Evolutionary conservation across 2,797 vertebrate genomes (phyloP), one percentile per base, ranked within the genome.

Genomic region (Oreochromis grahami): DNA sequence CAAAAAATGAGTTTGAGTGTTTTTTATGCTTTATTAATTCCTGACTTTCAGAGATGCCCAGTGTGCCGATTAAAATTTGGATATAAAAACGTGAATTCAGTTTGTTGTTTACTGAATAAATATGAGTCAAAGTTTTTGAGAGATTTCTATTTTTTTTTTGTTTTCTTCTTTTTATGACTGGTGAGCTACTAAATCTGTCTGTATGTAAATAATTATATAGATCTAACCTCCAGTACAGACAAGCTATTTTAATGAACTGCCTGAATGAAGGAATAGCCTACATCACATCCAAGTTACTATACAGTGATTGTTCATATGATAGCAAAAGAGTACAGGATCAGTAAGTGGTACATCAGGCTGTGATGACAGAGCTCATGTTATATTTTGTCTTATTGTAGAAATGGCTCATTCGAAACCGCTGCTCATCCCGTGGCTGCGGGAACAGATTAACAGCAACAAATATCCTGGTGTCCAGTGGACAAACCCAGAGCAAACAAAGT

Each of bases 391-490:
- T 58, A 3, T 11, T 83, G 21, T 43, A 94, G 90, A 79, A 82
- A 98, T 98, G 98, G 90, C 95, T 81, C 94, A 95, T 51, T 81
- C 91, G 1, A 98, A 96, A 86, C 97, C 97, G 0, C 95, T 97
- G 45, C 95, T 98, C 72, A 94, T 98, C 41, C 97, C 97, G 1
- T 98, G 98, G 98, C 88, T 98, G 65, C 77, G 87, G 43, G 13
- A 81, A 1, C 94, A 96, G 87, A 96, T 98, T 3, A 80, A 98
- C 92, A 92, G 90, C 29, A 76, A 93, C 32, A 72, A 0, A 3
- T 97, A 96, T 90, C 97, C 97, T 2, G 98, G 98, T 1, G 96
- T 98, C 21, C 17, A 76, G 3, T 98, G 98, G 98, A 92, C 94
- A 5, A 95, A 97, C 87, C 5, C 2, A 1, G 95, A 96, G 55